Evolutionary conservation across 2,888 invertebrate genomes (phyloP), one percentile per base, ranked within the genome.

Genomic region (Siphlonurus alternatus): DNA sequence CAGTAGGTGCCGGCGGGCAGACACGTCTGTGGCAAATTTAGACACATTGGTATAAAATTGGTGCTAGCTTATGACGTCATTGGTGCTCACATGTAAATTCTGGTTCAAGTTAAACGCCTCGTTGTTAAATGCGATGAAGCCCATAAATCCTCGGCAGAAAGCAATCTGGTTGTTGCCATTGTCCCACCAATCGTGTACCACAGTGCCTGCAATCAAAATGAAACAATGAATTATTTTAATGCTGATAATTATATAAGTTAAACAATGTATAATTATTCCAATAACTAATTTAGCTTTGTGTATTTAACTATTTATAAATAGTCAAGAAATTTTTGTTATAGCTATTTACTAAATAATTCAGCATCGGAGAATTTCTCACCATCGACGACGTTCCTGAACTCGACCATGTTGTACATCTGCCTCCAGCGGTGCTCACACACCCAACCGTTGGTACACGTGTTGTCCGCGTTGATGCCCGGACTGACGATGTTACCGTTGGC

Each of bases 361-460:
- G n/a, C n/a, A n/a, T n/a, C n/a, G 38, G 76, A 78, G 0, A 87
- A n/a, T n/a, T n/a, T n/a, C n/a, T n/a, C n/a, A 38, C 38, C 72
- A 65, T 78, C 78, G 0, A 83, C 89, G 0, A 78, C 80, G 71
- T 89, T 89, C 67, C 87, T 83, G 74, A 91, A 92, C 0, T 75
- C 79, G 0, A 88, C 86, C 91, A 92, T 91, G 67, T 84, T 82
- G 77, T 77, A 86, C 70, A 92, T 88, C 72, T 88, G 86, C 1
- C 86, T 79, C 91, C 91, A 92, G 25, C 92, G 81, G 75, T 93
- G 88, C 74, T 93, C 92, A 71, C 91, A 91, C 0, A 90, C 75
- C 88, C 89, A 91, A 2, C 88, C 89, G 68, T 83, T 83, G 0
- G 79, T 79, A 71, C 90, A 91, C 0, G 79, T 76, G 0, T 77